Evolutionary conservation across 2,113 vertebrate species (phyloP), one percentile per base, ranked within the genome.

Genomic region (Indicator indicator): DNA sequence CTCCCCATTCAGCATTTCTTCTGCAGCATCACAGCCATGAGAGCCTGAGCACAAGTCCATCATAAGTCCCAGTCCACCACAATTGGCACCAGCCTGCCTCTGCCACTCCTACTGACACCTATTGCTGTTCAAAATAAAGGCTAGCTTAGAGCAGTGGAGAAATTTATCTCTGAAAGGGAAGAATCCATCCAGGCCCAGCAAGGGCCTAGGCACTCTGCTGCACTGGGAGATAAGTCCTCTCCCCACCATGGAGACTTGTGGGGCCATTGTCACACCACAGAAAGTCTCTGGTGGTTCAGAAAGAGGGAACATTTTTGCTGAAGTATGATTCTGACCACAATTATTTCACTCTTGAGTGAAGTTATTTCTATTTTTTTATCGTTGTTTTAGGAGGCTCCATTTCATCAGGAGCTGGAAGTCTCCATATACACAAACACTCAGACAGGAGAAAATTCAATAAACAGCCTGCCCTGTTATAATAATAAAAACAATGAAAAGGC

Each of bases 381-480:
- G 36, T 92, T 90, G 63, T 91, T 94, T 80, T 74, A 87, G 69
- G 55, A 72, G 59, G 17, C 62, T 96, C 62, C 8, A 8, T 93
- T 89, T 92, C 85, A 87, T 87, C 87, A 95, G 59, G 65, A 52
- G 42, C 0, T 6, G 85, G 79, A 94, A 77, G 27, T 71, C 70
- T 70, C 86, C 54, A 42, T 38, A 70, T 93, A 90, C 59, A 88
- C 86, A 95, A 94, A 95, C 33, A 75, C 52, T 19, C 44, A 38
- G 33, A 40, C 48, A 90, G 89, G 54, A 86, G 52, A 91, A 89
- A 97, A 93, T 86, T 33, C 83, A 88, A 74, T 92, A 90, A 52
- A 54, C 54, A 46, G 26, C 42, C 68, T 86, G 94, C 93, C 76
- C 48, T 84, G 27, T 73, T 65, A 58, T 40, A 78, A 77, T 78